Percentiles rank a stretch among this genome's conserved stretches.
Conservation (phyloP, 2,888 invertebrate genomes). For the Desoria tigrina region DNA sequence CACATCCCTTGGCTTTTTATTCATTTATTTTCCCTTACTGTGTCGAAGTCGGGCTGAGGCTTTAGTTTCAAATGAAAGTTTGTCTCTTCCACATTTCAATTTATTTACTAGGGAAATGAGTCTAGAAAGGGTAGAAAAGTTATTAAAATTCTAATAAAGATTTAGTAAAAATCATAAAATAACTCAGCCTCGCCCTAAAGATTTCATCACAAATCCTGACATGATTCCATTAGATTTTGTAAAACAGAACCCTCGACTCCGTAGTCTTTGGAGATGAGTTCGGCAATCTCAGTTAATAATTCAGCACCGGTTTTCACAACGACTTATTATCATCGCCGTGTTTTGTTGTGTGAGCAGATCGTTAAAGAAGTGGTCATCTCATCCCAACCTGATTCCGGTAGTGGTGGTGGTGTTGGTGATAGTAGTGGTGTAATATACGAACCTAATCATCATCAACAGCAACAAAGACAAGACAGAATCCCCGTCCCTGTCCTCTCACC, state of each 20-base stretch:
- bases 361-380: constrained; percentile 52
- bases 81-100: too few relatives aligned
- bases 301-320: constrained; percentile 25
- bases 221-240: constrained; percentile 5
- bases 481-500: constrained; percentile 28
- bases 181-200: not conserved
- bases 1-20: too few relatives aligned
- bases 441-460: not conserved
- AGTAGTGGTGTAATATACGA: not conserved
- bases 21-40: too few relatives aligned
- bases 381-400: not conserved
- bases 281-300: not conserved
- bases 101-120: too few relatives aligned
- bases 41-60: too few relatives aligned
- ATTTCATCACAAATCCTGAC: not conserved
- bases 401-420: not conserved
- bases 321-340: constrained; percentile 33
- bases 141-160: too few relatives aligned
- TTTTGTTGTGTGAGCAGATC: constrained; percentile 51
- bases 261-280: not conserved
- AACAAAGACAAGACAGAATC: not conserved
- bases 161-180: not conserved
- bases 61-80: too few relatives aligned
- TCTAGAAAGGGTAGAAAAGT: too few relatives aligned
- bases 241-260: not conserved